These are phyloP conservation scores for Caretta caretta DNA, from an alignment of 2,113 vertebrate genomes.

Conservation along the genomic window DNA sequence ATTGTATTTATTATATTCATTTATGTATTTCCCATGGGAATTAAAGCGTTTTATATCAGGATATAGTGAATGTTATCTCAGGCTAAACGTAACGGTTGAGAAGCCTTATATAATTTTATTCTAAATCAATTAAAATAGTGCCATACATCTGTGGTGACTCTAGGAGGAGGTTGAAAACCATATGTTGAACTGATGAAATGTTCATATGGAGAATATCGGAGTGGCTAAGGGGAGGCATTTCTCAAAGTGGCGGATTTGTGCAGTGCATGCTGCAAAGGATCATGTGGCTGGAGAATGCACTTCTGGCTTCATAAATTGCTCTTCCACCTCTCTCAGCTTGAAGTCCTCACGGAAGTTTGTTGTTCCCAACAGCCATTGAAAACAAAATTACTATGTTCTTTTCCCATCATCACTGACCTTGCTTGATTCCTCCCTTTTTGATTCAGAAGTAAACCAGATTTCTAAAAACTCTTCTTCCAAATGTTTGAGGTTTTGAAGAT, in stretches of 20 bases:
- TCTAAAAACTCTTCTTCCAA: not conserved
- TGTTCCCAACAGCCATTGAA: not conserved
- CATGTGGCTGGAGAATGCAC: not conserved
- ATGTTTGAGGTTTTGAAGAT: not conserved
- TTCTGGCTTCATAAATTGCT: rapidly evolving
- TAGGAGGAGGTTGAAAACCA: conserved; percentile 15
- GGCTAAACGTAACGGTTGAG: not conserved
- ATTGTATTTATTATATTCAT: not conserved
- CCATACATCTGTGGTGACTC: conserved; percentile 58
- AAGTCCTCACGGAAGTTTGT: rapidly evolving
- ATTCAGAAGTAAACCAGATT: rapidly evolving
- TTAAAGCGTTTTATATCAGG: not conserved
- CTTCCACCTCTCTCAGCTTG: not conserved
- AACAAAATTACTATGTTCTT: not conserved
- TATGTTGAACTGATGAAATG: not conserved
- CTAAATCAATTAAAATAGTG: conserved; percentile 30
- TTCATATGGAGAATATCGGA: not conserved
- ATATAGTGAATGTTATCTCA: not conserved
- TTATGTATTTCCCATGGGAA: not conserved
- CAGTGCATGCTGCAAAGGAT: not conserved
- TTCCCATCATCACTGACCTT: rapidly evolving
- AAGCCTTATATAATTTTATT: not conserved
- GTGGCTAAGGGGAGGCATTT: not conserved
- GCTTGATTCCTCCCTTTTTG: not conserved
- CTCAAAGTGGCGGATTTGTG: not conserved